Conservation (phyloP, 2,797 vertebrate genomes). For the Aulostomus chinensis region DNA sequence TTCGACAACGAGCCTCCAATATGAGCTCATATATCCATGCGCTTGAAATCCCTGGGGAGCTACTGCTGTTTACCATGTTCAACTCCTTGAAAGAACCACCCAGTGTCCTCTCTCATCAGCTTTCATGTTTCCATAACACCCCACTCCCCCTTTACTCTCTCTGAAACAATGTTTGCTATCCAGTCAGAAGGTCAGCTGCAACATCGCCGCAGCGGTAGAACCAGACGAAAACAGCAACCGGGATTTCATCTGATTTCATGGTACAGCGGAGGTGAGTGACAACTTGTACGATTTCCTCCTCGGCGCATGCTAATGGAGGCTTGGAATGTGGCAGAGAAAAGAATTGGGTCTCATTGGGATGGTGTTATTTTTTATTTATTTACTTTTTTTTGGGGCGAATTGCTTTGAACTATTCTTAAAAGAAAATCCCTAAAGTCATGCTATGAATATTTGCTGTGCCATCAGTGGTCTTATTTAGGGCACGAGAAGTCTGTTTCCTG, state of each 20-base stretch:
- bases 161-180: constrained; percentile 17
- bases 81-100: constrained; percentile 33
- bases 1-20: constrained; percentile 60
- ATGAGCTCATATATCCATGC: constrained; percentile 44
- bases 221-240: constrained; percentile 44
- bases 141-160: constrained; percentile 5
- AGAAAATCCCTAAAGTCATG: constrained; percentile 57
- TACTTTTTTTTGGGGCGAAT: constrained; percentile 39
- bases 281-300: constrained; percentile 49
- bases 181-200: constrained; percentile 21
- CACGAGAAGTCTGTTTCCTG: constrained; percentile 12
- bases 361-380: too few relatives aligned
- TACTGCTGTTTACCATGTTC: constrained; percentile 28
- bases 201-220: constrained; percentile 8
- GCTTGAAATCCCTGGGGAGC: constrained; percentile 36
- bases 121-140: constrained; percentile 12
- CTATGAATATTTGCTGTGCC: constrained; percentile 55
- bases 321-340: constrained; percentile 51
- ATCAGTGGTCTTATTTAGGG: constrained; percentile 46
- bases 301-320: constrained; percentile 54
- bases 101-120: constrained; percentile 37
- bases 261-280: constrained; percentile 64
- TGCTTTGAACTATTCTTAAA: constrained; percentile 64
- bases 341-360: constrained; percentile 53
- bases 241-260: constrained; percentile 62